Conservation (phyloP, 53 echinoderm and acorn worm species). For the Arbacia lixula region DNA sequence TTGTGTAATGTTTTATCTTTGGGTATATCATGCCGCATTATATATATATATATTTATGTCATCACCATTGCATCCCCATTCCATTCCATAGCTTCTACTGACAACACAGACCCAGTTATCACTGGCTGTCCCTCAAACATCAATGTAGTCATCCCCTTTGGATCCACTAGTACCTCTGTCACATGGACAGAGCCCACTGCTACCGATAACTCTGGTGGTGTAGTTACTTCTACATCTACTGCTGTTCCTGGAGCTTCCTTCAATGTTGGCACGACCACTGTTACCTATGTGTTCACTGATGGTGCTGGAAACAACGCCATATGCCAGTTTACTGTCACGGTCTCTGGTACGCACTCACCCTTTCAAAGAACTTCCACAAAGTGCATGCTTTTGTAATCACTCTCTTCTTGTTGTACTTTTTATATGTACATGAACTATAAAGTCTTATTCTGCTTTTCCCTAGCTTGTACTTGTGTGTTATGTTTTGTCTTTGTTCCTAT, state of each 20-base stretch:
- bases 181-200: conserved; percentile 32
- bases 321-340: conserved; percentile 42
- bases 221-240: too few relatives aligned
- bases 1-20: too few relatives aligned
- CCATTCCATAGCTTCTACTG: conserved; percentile 13
- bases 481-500: too few relatives aligned
- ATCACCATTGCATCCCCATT: too few relatives aligned
- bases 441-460: too few relatives aligned
- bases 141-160: not conserved
- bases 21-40: too few relatives aligned
- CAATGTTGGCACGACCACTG: conserved; percentile 29
- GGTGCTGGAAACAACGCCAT: conserved; percentile 35
- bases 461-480: too few relatives aligned
- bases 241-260: conserved; percentile 42
- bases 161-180: not conserved
- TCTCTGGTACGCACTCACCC: conserved; percentile 45
- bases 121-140: conserved; percentile 30
- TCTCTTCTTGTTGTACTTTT: too few relatives aligned
- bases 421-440: too few relatives aligned
- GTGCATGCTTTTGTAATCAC: too few relatives aligned
- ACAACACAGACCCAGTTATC: conserved; percentile 32
- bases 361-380: too few relatives aligned
- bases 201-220: conserved; percentile 25
- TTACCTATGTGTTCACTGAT: conserved; percentile 63
- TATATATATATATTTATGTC: too few relatives aligned